A percentile compares a stretch with the other conserved stretches of the same genome.
Conservation (phyloP, 2,888 invertebrate species). For the Orthosia gracilis region DNA sequence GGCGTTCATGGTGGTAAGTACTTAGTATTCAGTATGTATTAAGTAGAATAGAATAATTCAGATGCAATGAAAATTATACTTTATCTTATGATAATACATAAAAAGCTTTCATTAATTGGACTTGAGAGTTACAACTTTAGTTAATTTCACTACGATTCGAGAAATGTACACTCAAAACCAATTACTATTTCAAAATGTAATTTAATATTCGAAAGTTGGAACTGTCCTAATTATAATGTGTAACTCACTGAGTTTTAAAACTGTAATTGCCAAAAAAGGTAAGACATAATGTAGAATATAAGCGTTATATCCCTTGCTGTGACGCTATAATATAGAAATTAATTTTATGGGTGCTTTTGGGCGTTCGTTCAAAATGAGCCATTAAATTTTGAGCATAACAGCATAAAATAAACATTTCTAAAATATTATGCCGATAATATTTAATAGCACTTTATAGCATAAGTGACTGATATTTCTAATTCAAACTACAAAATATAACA, state of each 20-base stretch:
- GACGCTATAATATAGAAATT: slow-evolving; percentile 39
- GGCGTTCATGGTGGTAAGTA: slow-evolving; percentile 88
- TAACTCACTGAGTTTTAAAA: background rate
- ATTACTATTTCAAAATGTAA: too few relatives aligned
- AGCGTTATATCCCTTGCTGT: slow-evolving; percentile 34
- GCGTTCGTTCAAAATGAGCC: slow-evolving; percentile 44
- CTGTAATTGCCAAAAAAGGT: slow-evolving; percentile 3
- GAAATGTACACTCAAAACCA: too few relatives aligned
- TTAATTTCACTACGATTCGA: too few relatives aligned
- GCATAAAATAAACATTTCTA: slow-evolving; percentile 53
- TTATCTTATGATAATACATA: too few relatives aligned
- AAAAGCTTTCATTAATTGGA: too few relatives aligned
- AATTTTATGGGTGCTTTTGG: slow-evolving; percentile 54
- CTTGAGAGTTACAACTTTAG: too few relatives aligned
- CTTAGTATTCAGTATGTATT: background rate
- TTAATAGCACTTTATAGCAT: slow-evolving; percentile 35
- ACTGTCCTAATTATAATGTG: background rate
- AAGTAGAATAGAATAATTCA: background rate
- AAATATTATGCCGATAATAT: slow-evolving; percentile 56
- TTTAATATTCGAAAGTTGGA: background rate
- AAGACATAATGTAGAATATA: slow-evolving; percentile 7
- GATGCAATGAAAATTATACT: too few relatives aligned
- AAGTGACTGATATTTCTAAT: slow-evolving; percentile 52
- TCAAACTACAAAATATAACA: slow-evolving; percentile 41
- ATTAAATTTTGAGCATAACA: slow-evolving; percentile 45